These are phyloP conservation scores for Himalopsyche japonica DNA, from an alignment of 2,888 invertebrate species.

Conservation along the genomic window DNA sequence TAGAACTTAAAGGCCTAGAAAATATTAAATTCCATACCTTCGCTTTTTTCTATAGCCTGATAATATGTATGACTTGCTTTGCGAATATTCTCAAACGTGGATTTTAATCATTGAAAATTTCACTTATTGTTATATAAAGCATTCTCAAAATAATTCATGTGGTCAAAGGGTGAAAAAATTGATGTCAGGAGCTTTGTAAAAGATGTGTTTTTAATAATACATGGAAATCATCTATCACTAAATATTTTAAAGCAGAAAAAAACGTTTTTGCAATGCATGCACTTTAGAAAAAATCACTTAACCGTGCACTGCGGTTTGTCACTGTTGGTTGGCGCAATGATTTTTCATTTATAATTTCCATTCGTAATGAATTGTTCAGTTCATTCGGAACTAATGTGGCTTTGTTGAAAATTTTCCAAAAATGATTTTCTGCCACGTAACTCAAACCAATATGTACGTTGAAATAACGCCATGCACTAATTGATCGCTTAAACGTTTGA, in stretches of 20 bases:
- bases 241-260: neutral
- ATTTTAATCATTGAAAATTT: too few relatives aligned
- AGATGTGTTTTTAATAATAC: too few relatives aligned
- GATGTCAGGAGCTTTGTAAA: too few relatives aligned
- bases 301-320: conserved; percentile 3
- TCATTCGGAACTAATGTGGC: conserved; percentile 19
- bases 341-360: conserved; percentile 26
- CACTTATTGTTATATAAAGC: too few relatives aligned
- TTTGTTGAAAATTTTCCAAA: conserved; percentile 6
- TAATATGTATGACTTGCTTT: too few relatives aligned
- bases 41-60: too few relatives aligned
- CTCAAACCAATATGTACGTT: conserved; percentile 8
- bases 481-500: conserved; percentile 11
- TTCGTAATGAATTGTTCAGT: conserved; percentile 19
- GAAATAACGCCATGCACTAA: neutral
- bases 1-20: too few relatives aligned
- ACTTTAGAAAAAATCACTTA: neutral
- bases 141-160: too few relatives aligned
- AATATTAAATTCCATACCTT: too few relatives aligned
- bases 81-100: too few relatives aligned
- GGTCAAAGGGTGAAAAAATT: too few relatives aligned
- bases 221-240: too few relatives aligned
- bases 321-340: conserved; percentile 7
- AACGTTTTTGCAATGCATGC: conserved; percentile 13
- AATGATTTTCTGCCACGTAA: neutral